Evolutionary conservation across 92 coral and sea anemone species (phyloP).

Genomic region (Bergia sp.): DNA sequence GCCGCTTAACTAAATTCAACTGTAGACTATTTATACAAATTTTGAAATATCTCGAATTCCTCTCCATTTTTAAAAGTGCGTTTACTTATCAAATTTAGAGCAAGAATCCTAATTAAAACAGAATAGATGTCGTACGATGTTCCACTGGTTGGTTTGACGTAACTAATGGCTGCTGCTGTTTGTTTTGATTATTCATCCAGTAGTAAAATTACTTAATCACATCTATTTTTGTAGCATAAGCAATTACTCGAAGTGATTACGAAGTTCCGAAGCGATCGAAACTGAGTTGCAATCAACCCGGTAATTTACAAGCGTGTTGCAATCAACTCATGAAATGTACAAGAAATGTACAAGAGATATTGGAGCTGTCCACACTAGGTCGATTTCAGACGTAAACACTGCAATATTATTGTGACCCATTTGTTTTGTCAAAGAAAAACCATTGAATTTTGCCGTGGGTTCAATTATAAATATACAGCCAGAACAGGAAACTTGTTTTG

Average conservation of each 20-base stretch:
- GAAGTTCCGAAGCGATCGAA: background rate
- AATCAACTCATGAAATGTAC: background rate
- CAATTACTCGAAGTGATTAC: background rate
- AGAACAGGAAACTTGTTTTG: background rate
- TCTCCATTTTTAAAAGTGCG: background rate
- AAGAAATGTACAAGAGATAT: background rate
- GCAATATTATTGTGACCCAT: background rate
- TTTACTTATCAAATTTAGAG: background rate
- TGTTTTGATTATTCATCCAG: background rate
- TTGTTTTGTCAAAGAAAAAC: too few species aligned
- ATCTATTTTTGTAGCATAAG: background rate
- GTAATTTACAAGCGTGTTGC: background rate
- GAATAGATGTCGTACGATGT: background rate
- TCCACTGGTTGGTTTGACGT: background rate
- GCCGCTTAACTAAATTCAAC: background rate
- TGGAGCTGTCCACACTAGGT: background rate
- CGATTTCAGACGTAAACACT: constrained; percentile 29
- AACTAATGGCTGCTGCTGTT: background rate
- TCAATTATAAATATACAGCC: background rate
- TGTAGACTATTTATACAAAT: background rate
- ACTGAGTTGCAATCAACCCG: background rate
- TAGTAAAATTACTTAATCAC: background rate
- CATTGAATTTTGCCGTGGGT: background rate
- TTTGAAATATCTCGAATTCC: background rate
- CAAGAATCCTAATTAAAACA: background rate